phyloP scores from a whole-genome alignment of 2,888 invertebrate genomes.

The Didymodactylos carnosus region DNA sequence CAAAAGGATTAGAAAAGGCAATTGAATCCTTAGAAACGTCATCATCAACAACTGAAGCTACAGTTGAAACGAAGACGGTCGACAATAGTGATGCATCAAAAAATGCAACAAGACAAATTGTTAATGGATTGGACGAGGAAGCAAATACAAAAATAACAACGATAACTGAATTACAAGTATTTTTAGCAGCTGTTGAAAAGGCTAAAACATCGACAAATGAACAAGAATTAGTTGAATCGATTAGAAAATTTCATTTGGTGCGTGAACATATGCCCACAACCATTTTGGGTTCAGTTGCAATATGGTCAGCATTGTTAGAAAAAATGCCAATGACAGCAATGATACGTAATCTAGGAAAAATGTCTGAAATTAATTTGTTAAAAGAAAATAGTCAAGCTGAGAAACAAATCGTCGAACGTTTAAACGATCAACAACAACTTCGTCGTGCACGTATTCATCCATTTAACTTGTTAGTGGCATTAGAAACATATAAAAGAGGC shows the following conservation, averaged over 20 bases:
- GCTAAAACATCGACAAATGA: constrained; percentile 22
- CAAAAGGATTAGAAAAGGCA: background rate
- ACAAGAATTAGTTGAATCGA: constrained; percentile 21
- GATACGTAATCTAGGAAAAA: too few species aligned
- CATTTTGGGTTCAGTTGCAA: constrained; percentile 45
- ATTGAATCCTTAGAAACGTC: background rate
- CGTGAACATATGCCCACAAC: constrained; percentile 51
- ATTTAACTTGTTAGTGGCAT: too few species aligned
- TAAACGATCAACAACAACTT: too few species aligned
- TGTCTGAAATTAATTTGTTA: too few species aligned
- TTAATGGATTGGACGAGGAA: too few species aligned
- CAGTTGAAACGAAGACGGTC: background rate
- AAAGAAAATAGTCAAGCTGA: constrained; percentile 21
- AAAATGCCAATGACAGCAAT: too few species aligned
- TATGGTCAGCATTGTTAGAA: constrained; percentile 21
- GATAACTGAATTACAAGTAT: constrained; percentile 20
- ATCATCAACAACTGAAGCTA: constrained; percentile 17
- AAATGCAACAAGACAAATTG: too few species aligned
- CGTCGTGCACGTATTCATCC: too few species aligned
- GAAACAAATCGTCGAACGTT: too few species aligned
- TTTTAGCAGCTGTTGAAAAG: constrained; percentile 24
- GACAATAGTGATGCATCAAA: too few species aligned
- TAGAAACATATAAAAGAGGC: too few species aligned
- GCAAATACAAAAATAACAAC: constrained; percentile 17
- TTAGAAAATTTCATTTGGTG: constrained; percentile 38